phyloP scores from a whole-genome alignment of 2,797 vertebrate genomes.

The Tiaroga cobitis region DNA sequence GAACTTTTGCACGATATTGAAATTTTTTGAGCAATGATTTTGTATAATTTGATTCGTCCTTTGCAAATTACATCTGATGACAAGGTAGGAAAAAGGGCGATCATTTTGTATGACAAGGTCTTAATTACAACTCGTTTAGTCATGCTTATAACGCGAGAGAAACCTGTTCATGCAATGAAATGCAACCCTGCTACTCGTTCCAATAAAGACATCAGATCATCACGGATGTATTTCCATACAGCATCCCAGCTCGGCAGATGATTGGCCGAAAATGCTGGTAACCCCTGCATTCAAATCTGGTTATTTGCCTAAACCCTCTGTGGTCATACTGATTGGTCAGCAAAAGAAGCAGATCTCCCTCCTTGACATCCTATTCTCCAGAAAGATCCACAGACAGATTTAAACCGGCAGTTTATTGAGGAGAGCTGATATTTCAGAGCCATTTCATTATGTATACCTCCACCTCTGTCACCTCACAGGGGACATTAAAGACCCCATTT shows the following conservation, averaged over 20 bases:
- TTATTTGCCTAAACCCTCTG: constrained; percentile 25
- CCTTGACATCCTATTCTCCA: not conserved
- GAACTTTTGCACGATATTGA: too few species aligned
- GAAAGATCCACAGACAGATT: not conserved
- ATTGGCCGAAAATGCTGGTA: not conserved
- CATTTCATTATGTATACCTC: not conserved
- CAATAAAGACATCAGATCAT: not conserved
- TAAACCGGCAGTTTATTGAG: not conserved
- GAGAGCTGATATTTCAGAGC: constrained; percentile 12
- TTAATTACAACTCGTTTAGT: not conserved
- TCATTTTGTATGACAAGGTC: not conserved
- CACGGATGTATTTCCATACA: constrained; percentile 11
- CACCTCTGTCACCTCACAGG: not conserved
- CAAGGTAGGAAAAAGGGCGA: not conserved
- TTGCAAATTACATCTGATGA: not conserved
- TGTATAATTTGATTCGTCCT: not conserved
- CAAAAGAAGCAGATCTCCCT: not conserved
- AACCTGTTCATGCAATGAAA: not conserved
- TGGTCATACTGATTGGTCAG: constrained; percentile 4
- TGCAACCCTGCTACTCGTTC: not conserved
- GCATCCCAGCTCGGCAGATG: not conserved
- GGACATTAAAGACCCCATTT: not conserved
- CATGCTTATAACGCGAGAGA: constrained; percentile 11
- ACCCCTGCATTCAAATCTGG: constrained; percentile 32
- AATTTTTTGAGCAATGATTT: not conserved